phyloP scores from a whole-genome alignment of 2,888 invertebrate species.

The Germaria angustata region DNA sequence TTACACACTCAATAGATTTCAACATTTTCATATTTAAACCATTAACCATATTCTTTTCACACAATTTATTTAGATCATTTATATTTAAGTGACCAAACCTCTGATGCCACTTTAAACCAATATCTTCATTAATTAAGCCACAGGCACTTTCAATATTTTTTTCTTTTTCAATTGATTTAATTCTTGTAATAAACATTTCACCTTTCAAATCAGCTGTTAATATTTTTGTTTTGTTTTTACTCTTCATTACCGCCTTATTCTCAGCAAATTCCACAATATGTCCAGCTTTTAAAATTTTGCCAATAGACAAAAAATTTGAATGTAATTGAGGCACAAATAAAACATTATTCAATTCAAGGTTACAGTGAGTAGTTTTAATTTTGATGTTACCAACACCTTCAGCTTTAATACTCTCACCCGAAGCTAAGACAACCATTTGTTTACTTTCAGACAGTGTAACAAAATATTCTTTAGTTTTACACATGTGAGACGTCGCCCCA shows the following conservation, averaged over 20 bases:
- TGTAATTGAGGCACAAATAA: slow-evolving; percentile 6
- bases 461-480: too few relatives aligned
- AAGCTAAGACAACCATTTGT: too few relatives aligned
- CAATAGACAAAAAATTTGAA: slow-evolving; percentile 31
- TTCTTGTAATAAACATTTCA: slow-evolving; percentile 30
- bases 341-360: not conserved
- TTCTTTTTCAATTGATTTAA: not conserved
- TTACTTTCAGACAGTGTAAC: too few relatives aligned
- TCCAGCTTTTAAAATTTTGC: slow-evolving; percentile 29
- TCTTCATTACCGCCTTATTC: too few relatives aligned
- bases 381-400: too few relatives aligned
- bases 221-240: not conserved
- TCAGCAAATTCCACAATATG: not conserved
- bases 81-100: too few relatives aligned
- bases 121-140: not conserved
- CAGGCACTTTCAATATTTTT: not conserved
- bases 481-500: too few relatives aligned
- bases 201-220: not conserved
- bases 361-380: slow-evolving; percentile 10
- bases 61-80: too few relatives aligned
- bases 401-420: too few relatives aligned
- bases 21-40: not conserved
- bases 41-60: too few relatives aligned
- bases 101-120: not conserved
- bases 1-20: slow-evolving; percentile 27